Percentiles rank a stretch among this genome's conserved stretches.
Conservation (phyloP, 2,888 invertebrate genomes). For the Omphaloscelis lunosa region DNA sequence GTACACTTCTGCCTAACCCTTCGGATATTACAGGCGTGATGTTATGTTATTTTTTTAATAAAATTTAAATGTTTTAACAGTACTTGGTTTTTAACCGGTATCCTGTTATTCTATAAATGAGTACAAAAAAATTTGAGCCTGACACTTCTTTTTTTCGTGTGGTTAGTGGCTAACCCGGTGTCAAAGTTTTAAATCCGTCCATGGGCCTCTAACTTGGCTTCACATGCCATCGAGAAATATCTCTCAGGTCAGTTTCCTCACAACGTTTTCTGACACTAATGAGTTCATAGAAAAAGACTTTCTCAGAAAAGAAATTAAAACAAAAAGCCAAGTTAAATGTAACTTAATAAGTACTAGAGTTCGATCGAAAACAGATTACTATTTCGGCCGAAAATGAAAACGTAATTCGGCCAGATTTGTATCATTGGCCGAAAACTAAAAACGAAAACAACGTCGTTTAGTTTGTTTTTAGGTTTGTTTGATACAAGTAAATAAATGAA, state of each 20-base stretch:
- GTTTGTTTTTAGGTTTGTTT: neutral
- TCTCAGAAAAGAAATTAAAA: neutral
- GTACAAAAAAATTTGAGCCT: neutral
- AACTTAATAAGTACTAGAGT: neutral
- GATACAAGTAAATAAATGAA: neutral
- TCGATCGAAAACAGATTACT: neutral
- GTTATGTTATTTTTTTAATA: too few species aligned
- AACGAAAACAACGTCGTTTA: neutral
- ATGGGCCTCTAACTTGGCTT: too few species aligned
- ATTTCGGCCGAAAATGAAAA: neutral
- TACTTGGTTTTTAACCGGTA: neutral
- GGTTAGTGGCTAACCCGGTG: too few species aligned
- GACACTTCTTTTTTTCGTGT: neutral
- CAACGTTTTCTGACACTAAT: neutral
- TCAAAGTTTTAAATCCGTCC: too few species aligned
- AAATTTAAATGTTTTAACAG: too few species aligned
- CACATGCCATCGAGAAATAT: too few species aligned
- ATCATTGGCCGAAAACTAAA: neutral
- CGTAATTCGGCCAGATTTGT: neutral
- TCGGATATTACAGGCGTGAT: too few species aligned
- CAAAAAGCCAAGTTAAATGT: neutral
- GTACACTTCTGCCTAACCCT: neutral
- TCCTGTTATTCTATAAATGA: neutral
- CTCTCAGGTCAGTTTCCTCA: too few species aligned
- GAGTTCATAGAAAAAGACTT: neutral